phyloP scores from a whole-genome alignment of 2,797 vertebrate genomes.

The Acanthurus lineatus region DNA sequence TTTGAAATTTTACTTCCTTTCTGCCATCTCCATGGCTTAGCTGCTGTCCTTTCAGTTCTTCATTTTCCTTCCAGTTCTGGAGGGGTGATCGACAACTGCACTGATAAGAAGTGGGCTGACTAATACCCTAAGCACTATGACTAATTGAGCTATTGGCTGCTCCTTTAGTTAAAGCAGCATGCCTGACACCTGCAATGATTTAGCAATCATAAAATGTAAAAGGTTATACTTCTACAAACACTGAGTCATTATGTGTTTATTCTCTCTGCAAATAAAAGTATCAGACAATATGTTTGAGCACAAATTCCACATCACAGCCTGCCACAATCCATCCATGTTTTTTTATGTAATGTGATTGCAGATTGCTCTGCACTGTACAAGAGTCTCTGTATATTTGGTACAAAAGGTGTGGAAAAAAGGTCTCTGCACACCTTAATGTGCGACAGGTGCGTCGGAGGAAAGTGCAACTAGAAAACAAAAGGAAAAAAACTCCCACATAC shows the following conservation, averaged over 20 bases:
- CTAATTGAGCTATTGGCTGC: slow-evolving; percentile 31
- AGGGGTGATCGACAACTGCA: not conserved
- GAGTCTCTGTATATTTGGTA: not conserved
- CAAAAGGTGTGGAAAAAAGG: too few relatives aligned
- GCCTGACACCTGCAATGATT: slow-evolving; percentile 18
- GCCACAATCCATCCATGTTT: slow-evolving; percentile 8
- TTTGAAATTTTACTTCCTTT: slow-evolving; percentile 5
- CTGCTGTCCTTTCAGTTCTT: slow-evolving; percentile 21
- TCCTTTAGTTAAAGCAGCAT: slow-evolving; percentile 17
- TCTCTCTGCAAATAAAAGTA: not conserved
- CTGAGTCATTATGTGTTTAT: slow-evolving; percentile 15
- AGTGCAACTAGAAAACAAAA: too few relatives aligned
- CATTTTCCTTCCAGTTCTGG: not conserved
- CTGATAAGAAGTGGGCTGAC: slow-evolving; percentile 28
- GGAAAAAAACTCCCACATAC: too few relatives aligned
- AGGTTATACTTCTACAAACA: slow-evolving; percentile 22
- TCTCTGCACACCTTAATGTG: too few relatives aligned
- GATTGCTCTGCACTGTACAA: not conserved
- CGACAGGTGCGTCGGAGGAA: too few relatives aligned
- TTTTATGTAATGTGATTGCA: not conserved
- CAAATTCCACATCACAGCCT: slow-evolving; percentile 18
- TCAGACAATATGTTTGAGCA: slow-evolving; percentile 16
- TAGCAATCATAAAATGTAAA: slow-evolving; percentile 22
- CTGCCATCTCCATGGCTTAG: slow-evolving; percentile 3
- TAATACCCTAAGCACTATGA: slow-evolving; percentile 22